These are phyloP conservation scores for Piaya cayana DNA, from an alignment of 2,113 vertebrate species.

Conservation along the genomic window DNA sequence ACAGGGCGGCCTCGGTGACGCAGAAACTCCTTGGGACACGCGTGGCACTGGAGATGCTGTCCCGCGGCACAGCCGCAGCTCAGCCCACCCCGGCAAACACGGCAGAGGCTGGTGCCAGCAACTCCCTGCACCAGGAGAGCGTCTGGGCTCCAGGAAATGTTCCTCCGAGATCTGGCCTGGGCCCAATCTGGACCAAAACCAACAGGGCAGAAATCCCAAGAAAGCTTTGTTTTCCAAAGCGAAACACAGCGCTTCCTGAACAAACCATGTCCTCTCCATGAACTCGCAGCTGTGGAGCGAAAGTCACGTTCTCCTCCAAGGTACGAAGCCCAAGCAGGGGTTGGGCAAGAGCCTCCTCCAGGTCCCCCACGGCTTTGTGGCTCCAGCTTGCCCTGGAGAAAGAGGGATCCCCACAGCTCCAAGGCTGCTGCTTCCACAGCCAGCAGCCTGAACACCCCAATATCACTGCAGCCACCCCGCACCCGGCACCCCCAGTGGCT, in stretches of 20 bases:
- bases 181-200: neutral
- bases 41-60: neutral
- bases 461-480: neutral
- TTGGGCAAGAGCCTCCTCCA: neutral
- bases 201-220: conserved; percentile 7
- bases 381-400: neutral
- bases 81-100: accelerated
- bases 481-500: accelerated
- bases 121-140: neutral
- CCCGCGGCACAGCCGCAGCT: neutral
- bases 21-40: neutral
- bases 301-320: neutral
- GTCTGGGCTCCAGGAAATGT: neutral
- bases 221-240: neutral
- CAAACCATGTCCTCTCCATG: neutral
- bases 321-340: neutral
- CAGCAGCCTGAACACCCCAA: accelerated
- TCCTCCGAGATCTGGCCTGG: neutral
- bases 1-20: accelerated
- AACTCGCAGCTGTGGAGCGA: neutral
- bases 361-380: neutral
- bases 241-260: neutral
- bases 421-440: neutral
- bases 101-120: accelerated
- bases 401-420: neutral